Conservation (phyloP, 2,888 invertebrate genomes). For the Megaustenia siamemsis region DNA sequence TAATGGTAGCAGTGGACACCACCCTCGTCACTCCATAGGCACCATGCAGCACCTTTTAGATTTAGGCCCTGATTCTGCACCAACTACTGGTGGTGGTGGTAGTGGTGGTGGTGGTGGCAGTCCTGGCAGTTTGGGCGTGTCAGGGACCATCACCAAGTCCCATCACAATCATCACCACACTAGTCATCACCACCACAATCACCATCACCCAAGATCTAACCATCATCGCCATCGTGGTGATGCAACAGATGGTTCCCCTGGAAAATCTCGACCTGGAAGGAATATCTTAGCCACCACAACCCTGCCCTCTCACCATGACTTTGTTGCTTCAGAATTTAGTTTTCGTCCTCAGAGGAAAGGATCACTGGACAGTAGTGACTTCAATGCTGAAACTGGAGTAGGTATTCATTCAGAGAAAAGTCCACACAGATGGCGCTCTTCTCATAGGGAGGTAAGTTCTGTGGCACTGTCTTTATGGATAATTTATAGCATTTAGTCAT, state of each 20-base stretch:
- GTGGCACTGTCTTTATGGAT: too few species aligned
- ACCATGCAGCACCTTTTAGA: constrained; percentile 53
- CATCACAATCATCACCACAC: constrained; percentile 55
- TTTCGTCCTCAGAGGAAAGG: constrained; percentile 50
- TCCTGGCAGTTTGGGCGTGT: constrained; percentile 46
- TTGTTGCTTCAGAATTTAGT: constrained; percentile 27
- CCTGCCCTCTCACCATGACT: constrained; percentile 30
- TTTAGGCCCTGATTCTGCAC: constrained; percentile 49
- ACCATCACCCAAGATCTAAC: constrained; percentile 43
- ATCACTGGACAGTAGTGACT: constrained; percentile 47
- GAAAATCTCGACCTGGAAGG: constrained; percentile 44
- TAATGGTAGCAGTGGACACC: constrained; percentile 24
- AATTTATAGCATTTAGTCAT: too few species aligned
- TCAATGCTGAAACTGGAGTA: constrained; percentile 1
- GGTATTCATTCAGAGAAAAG: constrained; percentile 42
- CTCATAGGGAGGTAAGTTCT: constrained; percentile 39
- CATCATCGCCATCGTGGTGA: constrained; percentile 42
- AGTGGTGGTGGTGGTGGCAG: constrained; percentile 56
- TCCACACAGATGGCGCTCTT: constrained; percentile 41
- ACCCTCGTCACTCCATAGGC: constrained; percentile 41
- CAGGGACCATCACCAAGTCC: constrained; percentile 37
- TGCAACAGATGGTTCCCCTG: background rate
- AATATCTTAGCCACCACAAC: constrained; percentile 39
- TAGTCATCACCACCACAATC: constrained; percentile 50
- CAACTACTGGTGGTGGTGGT: constrained; percentile 49